Percentiles rank a stretch among this genome's conserved stretches.
Evolutionary conservation across 2,888 invertebrate species (phyloP).

Genomic region (Dasysyrphus tricinctus): DNA sequence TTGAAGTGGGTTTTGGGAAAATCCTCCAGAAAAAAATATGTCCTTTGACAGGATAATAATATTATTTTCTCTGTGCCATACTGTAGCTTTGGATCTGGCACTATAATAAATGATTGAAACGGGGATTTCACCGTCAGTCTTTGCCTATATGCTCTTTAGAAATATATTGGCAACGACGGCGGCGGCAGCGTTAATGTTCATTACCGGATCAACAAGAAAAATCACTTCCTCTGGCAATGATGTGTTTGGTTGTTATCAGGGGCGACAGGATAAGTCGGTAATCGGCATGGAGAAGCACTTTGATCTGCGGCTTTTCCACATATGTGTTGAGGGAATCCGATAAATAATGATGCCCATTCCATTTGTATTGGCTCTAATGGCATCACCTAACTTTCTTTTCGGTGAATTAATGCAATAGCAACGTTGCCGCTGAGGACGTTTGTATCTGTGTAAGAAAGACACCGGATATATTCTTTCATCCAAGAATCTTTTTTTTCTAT

Average conservation of each 20-base stretch:
- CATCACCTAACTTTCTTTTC: conserved; percentile 57
- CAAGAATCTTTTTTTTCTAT: conserved; percentile 1
- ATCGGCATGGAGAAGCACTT: conserved; percentile 74
- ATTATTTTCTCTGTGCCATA: conserved; percentile 68
- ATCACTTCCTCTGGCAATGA: conserved; percentile 70
- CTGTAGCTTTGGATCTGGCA: conserved; percentile 32
- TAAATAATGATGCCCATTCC: conserved; percentile 75
- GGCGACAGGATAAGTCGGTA: conserved; percentile 72
- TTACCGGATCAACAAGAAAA: conserved; percentile 75
- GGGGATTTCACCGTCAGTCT: conserved; percentile 56
- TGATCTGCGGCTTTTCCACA: conserved; percentile 59
- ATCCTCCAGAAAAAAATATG: conserved; percentile 72
- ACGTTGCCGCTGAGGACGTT: neutral
- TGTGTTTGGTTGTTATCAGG: conserved; percentile 42
- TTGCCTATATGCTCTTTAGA: conserved; percentile 32
- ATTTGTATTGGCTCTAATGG: conserved; percentile 72
- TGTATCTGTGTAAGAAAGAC: neutral
- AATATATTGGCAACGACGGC: conserved; percentile 44
- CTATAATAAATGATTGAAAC: conserved; percentile 74
- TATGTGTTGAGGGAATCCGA: conserved; percentile 67
- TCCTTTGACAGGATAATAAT: conserved; percentile 75
- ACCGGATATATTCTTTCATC: conserved; percentile 9
- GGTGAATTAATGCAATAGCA: conserved; percentile 56
- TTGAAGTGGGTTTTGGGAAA: conserved; percentile 70
- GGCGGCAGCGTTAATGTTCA: conserved; percentile 69